Evolutionary conservation across 1,140 invertebrate species (phyloP).

Genomic region (Limonius californicus): DNA sequence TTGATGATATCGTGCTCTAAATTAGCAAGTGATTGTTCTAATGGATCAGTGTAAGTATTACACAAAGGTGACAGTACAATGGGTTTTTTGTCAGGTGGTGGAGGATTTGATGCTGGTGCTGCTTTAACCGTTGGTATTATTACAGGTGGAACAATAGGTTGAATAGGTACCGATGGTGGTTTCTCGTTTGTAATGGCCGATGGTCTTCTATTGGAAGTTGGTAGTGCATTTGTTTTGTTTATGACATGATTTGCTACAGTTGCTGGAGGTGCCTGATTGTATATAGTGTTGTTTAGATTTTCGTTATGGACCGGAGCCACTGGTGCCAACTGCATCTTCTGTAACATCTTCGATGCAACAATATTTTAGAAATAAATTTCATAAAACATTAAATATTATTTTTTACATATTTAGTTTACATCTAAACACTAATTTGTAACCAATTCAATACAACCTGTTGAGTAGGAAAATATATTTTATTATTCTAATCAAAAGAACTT

Average conservation of each 20-base stretch:
- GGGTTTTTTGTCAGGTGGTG: conserved; percentile 43
- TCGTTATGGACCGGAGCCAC: conserved; percentile 21
- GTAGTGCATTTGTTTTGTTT: conserved; percentile 16
- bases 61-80: conserved; percentile 39
- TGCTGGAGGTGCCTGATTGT: conserved; percentile 24
- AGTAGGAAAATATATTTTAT: no score
- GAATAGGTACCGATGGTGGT: conserved; percentile 17
- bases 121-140: conserved; percentile 42
- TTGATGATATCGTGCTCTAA: conserved; percentile 57
- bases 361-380: neutral
- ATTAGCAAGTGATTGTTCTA: conserved; percentile 62
- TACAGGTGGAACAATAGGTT: conserved; percentile 24
- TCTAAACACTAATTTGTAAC: no score
- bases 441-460: no score
- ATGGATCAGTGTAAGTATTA: conserved; percentile 55
- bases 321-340: conserved; percentile 16
- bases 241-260: conserved; percentile 14
- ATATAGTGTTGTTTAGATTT: conserved; percentile 19
- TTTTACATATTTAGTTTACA: no score
- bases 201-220: conserved; percentile 16
- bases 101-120: conserved; percentile 43
- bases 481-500: no score
- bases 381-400: no score
- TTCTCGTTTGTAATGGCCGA: neutral
- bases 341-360: conserved; percentile 15